Evolutionary conservation across 2,888 invertebrate species (phyloP).

Genomic region (Eurytoma californica): DNA sequence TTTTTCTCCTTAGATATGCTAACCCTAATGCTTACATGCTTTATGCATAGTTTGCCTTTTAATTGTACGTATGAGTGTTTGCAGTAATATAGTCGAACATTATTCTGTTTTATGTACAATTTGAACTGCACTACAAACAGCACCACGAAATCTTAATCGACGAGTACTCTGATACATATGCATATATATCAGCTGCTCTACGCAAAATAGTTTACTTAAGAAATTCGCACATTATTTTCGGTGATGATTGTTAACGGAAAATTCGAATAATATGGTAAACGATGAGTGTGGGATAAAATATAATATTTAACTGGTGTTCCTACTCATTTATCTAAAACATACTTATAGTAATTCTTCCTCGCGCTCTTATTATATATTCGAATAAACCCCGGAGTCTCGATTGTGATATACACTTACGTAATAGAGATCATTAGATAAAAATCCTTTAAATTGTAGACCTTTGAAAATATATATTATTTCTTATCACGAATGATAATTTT

Average conservation of each 20-base stretch:
- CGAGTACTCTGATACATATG: slow-evolving; percentile 49
- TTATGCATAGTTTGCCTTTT: slow-evolving; percentile 25
- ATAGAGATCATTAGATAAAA: slow-evolving; percentile 27
- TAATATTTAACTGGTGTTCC: slow-evolving; percentile 14
- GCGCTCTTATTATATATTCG: slow-evolving; percentile 30
- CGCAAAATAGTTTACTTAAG: slow-evolving; percentile 1
- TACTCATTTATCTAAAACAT: neutral
- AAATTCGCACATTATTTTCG: slow-evolving; percentile 15
- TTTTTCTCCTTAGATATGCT: slow-evolving; percentile 35
- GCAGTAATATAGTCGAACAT: slow-evolving; percentile 16
- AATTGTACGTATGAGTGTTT: slow-evolving; percentile 37
- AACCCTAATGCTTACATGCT: slow-evolving; percentile 32
- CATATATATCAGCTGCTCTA: slow-evolving; percentile 34
- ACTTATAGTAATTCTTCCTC: slow-evolving; percentile 21
- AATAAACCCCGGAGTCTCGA: slow-evolving; percentile 42
- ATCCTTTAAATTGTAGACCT: slow-evolving; percentile 26
- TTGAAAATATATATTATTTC: slow-evolving; percentile 34
- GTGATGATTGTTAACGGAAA: neutral
- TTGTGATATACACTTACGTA: slow-evolving; percentile 12
- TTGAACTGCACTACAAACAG: slow-evolving; percentile 54
- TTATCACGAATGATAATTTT: slow-evolving; percentile 30
- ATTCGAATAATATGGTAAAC: neutral
- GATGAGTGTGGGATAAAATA: neutral
- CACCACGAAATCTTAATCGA: slow-evolving; percentile 55
- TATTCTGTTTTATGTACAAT: slow-evolving; percentile 51